Conservation (phyloP, 2,113 vertebrate genomes). For the Nannospalax galili region DNA sequence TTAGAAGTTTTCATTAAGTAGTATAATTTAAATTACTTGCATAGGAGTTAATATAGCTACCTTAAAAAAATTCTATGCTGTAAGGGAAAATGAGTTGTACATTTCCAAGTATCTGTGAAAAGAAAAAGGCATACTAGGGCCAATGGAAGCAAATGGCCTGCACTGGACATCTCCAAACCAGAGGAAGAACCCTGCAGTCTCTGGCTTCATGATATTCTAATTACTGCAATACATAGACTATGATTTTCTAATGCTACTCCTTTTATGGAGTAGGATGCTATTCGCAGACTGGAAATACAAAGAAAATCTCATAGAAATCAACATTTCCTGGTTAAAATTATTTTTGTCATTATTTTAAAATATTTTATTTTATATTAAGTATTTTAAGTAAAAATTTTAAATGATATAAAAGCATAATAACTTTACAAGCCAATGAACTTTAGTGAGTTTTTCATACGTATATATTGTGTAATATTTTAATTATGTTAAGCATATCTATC, state of each 20-base stretch:
- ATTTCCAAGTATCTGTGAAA: neutral
- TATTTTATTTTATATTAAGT: too few species aligned
- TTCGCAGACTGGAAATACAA: neutral
- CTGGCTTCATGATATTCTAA: neutral
- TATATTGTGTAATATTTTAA: too few species aligned
- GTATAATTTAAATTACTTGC: neutral
- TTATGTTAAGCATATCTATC: neutral
- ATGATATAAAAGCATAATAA: too few species aligned
- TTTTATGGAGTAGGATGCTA: neutral
- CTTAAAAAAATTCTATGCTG: too few species aligned
- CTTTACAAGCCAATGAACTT: too few species aligned
- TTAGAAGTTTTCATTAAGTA: neutral
- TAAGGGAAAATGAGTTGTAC: neutral
- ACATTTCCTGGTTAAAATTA: neutral
- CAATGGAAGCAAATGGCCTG: fast-evolving
- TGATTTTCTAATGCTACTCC: neutral
- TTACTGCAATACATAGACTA: neutral
- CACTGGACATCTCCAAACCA: fast-evolving
- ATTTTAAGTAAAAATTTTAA: too few species aligned
- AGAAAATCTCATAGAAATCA: neutral
- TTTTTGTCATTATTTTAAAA: neutral
- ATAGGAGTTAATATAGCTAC: too few species aligned
- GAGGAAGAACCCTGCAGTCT: neutral
- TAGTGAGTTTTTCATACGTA: too few species aligned
- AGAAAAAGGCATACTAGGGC: neutral